Evolutionary conservation across 2,113 vertebrate genomes (phyloP), one percentile per base, ranked within the genome.

Genomic region (Zapornia atra): DNA sequence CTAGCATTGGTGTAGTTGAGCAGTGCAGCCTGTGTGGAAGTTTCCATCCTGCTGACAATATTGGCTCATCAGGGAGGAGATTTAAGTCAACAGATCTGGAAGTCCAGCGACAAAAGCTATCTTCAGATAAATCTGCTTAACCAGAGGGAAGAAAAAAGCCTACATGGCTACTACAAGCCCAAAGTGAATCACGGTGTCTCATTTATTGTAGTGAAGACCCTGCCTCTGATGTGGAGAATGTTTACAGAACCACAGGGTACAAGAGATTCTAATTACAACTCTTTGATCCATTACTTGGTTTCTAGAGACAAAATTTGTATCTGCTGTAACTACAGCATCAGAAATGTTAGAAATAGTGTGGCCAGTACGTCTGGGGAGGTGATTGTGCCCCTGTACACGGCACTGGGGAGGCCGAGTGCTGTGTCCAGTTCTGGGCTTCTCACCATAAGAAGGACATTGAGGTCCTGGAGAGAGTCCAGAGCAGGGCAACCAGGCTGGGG

Each of bases 221-320:
- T 90, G 56, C 51, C 75, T 90, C 60, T 93, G 88, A 83, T 83
- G 72, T 92, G 51, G 56, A 96, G 92, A 95, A 51, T 16, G 16
- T 86, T 93, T 83, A 83, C 26, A 88, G 79, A 38, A 92, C 57
- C 68, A 93, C 25, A 48, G 42, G 48, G 46, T 86, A 95, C 44
- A 50, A 83, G 60, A 83, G 14, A 84, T 76, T 90, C 84, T 82
- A 92, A 92, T 66, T 64, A 88, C 38, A 83, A 88, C 83, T 90
- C 60, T 94, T 93, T 73, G 85, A 92, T 86, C 42, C 56, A 34
- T 86, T 94, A 88, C 66, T 93, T 90, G 56, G 17, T 63, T 95
- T 95, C 46, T 44, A 90, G 72, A 73, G 68, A 82, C 64, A 94
- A 79, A 79, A 91, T 36, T 56, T 90, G 21, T 92, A 81, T 68